Conservation (phyloP, 2,888 invertebrate species). For the Eristalis tenax region DNA sequence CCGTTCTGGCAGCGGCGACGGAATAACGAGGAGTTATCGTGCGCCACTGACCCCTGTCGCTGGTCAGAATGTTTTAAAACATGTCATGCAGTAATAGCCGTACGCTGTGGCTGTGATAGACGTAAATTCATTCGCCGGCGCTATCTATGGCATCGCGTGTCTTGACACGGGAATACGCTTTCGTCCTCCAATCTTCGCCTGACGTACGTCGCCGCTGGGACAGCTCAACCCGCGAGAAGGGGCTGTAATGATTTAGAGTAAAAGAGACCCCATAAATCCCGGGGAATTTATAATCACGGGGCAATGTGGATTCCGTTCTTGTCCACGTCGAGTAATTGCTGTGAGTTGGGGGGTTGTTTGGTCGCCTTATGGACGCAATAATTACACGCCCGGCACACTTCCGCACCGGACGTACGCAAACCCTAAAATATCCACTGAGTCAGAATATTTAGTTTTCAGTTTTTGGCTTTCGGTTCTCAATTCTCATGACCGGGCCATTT, state of each 20-base stretch:
- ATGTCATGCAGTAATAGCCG: slow-evolving; percentile 18
- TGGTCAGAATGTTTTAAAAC: not conserved
- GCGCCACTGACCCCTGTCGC: not conserved
- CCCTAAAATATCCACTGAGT: slow-evolving; percentile 36
- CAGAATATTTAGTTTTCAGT: slow-evolving; percentile 16
- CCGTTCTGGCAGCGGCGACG: slow-evolving; percentile 2
- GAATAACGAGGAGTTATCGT: slow-evolving; percentile 46
- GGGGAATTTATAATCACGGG: slow-evolving; percentile 6
- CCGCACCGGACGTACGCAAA: slow-evolving; percentile 52
- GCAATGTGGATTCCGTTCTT: slow-evolving; percentile 7
- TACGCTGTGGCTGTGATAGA: slow-evolving; percentile 34
- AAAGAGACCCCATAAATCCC: not conserved
- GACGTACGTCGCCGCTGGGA: not conserved
- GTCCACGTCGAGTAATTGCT: slow-evolving; percentile 22
- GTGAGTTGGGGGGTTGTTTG: not conserved
- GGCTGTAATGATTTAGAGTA: not conserved
- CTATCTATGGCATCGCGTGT: slow-evolving; percentile 55
- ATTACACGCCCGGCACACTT: slow-evolving; percentile 35
- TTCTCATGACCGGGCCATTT: slow-evolving; percentile 9
- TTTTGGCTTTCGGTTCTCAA: not conserved
- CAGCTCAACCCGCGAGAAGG: slow-evolving; percentile 11
- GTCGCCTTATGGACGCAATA: slow-evolving; percentile 49
- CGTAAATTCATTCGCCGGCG: slow-evolving; percentile 23
- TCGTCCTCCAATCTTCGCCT: slow-evolving; percentile 1
- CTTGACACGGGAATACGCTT: slow-evolving; percentile 53